A percentile compares a stretch with the other conserved stretches of the same genome.
These are phyloP conservation scores for Diorhabda carinulata DNA, from an alignment of 1,140 invertebrate genomes.

Conservation along the genomic window DNA sequence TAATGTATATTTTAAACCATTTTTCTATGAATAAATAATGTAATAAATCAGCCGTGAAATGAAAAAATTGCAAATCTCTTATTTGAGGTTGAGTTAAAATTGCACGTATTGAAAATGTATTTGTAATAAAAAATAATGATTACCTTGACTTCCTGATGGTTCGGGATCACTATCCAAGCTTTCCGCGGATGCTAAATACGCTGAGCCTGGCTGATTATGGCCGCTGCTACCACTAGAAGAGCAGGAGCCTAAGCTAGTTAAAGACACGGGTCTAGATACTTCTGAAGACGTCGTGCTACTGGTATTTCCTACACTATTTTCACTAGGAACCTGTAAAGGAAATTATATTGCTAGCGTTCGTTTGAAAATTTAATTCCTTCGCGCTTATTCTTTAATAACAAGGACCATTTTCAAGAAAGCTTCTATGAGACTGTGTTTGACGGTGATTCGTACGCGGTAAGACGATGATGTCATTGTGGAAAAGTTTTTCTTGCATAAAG, in stretches of 20 bases:
- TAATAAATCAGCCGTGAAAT: no score
- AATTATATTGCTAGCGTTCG: neutral
- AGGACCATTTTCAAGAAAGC: no score
- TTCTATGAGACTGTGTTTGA: no score
- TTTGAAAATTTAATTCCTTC: neutral
- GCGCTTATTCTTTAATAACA: no score
- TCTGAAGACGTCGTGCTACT: conserved; percentile 44
- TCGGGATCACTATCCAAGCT: conserved; percentile 53
- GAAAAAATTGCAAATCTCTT: no score
- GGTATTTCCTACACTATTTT: conserved; percentile 40
- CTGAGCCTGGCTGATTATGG: conserved; percentile 45
- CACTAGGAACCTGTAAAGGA: conserved; percentile 42
- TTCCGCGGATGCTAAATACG: conserved; percentile 46
- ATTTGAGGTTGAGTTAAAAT: no score
- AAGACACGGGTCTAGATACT: conserved; percentile 45
- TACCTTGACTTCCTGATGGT: conserved; percentile 49
- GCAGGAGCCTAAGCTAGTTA: conserved; percentile 47
- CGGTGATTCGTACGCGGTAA: no score
- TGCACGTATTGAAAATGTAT: no score
- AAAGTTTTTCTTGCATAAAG: no score
- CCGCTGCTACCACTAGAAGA: conserved; percentile 58
- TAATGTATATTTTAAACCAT: no score
- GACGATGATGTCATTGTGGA: no score
- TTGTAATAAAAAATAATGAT: conserved; percentile 16
- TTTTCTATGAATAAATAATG: no score